Evolutionary conservation across 2,797 vertebrate species (phyloP), one percentile per base, ranked within the genome.

Genomic region (Hydrolagus colliei): DNA sequence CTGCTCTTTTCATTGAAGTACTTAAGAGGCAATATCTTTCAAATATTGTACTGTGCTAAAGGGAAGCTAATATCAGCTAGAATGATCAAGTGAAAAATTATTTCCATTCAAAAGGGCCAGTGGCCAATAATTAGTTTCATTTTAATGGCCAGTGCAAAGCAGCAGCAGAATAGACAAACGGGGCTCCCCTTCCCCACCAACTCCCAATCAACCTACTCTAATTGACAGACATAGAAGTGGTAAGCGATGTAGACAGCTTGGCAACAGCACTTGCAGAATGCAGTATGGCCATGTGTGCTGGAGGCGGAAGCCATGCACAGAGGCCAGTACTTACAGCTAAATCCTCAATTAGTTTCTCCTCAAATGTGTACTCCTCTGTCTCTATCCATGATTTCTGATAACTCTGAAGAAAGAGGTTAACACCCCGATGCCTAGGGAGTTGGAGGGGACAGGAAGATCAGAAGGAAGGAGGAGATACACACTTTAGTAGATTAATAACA

Each of bases 311-410:
- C 85, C 88, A 73, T 84, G 82, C 86, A 86, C 74, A 88, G 72
- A 86, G 87, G 86, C 92, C 92, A 89, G 93, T 98, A 99, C 98
- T 99, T 98, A 99, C 98, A 95, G 98, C 96, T 95, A 99, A 96
- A 93, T 99, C 97, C 94, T 99, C 96, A 92, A 99, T 97, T 97
- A 99, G 97, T 93, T 95, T 98, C 96, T 99, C 98, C 94, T 99
- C 97, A 98, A 99, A 99, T 91, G 97, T 97, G 95, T 98, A 97
- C 91, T 97, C 97, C 94, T 99, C 98, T 96, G 98, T 98, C 96
- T 98, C 97, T 97, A 99, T 99, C 98, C 98, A 99, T 95, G 96
- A 97, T 95, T 95, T 97, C 95, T 97, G 97, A 98, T 99, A 99
- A 94, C 96, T 98, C 96, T 96, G 96, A 94, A 99, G 96, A 96